Conservation (phyloP, 1,140 invertebrate genomes). For the Tribolium castaneum region DNA sequence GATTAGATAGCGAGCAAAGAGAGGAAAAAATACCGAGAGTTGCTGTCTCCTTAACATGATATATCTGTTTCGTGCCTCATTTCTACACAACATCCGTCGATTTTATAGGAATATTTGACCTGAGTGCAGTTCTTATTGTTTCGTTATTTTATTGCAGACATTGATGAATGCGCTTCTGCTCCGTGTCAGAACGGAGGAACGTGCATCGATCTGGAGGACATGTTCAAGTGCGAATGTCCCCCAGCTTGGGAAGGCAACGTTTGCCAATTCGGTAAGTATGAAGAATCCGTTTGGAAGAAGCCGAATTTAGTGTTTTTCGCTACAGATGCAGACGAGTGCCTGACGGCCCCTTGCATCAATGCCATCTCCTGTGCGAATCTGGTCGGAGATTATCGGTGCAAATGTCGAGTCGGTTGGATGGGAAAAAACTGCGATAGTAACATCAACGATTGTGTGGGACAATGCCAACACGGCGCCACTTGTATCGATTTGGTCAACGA, state of each 20-base stretch:
- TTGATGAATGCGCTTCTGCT: constrained; percentile 86
- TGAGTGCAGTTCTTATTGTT: constrained; percentile 12
- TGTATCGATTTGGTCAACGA: constrained; percentile 87
- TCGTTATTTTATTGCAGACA: constrained; percentile 68
- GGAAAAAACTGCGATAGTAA: constrained; percentile 89
- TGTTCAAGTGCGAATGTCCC: constrained; percentile 82
- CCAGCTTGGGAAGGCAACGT: constrained; percentile 84
- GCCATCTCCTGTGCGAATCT: constrained; percentile 82
- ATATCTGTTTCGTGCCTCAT: constrained; percentile 37
- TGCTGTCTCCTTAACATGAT: constrained; percentile 37
- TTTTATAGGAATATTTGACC: constrained; percentile 27
- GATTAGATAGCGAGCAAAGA: constrained; percentile 10
- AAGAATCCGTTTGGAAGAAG: background rate
- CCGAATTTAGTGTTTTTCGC: background rate
- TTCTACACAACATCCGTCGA: constrained; percentile 14
- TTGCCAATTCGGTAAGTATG: constrained; percentile 71
- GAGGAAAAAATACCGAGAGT: constrained; percentile 5
- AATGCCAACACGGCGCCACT: constrained; percentile 87
- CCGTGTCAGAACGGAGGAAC: constrained; percentile 90
- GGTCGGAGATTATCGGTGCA: constrained; percentile 85
- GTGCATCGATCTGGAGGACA: constrained; percentile 81
- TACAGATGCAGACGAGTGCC: constrained; percentile 76
- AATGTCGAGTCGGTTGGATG: constrained; percentile 86
- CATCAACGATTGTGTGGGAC: constrained; percentile 89
- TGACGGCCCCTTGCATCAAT: constrained; percentile 79